Conservation (phyloP, 1,140 invertebrate species). For the Arctopsyche grandis region DNA sequence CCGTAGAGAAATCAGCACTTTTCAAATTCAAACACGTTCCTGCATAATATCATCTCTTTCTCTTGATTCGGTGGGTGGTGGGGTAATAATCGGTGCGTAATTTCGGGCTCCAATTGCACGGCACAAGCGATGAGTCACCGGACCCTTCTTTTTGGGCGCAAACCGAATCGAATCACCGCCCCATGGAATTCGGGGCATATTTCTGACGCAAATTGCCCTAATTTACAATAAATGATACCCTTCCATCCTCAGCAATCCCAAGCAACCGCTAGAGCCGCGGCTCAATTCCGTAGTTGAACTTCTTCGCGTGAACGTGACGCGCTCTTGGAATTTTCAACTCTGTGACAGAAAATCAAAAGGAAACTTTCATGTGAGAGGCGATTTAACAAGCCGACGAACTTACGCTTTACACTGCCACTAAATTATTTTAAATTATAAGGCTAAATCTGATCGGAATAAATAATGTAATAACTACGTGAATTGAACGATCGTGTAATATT, state of each 20-base stretch:
- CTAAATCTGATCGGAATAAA: too few relatives aligned
- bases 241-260: constrained; percentile 21
- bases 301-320: not conserved
- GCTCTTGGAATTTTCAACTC: not conserved
- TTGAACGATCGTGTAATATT: too few relatives aligned
- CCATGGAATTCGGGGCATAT: constrained; percentile 30
- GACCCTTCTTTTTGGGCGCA: constrained; percentile 14
- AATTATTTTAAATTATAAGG: too few relatives aligned
- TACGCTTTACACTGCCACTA: too few relatives aligned
- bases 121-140: constrained; percentile 34
- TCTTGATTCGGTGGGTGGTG: too few relatives aligned
- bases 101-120: constrained; percentile 14
- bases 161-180: constrained; percentile 29
- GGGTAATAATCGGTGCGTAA: constrained; percentile 23
- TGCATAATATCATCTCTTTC: constrained; percentile 1
- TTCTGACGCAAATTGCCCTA: constrained; percentile 33
- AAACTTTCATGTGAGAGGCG: too few relatives aligned
- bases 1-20: not conserved
- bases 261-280: not conserved
- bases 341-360: too few relatives aligned
- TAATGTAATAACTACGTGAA: too few relatives aligned
- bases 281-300: too few relatives aligned
- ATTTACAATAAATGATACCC: constrained; percentile 38
- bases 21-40: constrained; percentile 30
- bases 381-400: too few relatives aligned